phyloP scores from a whole-genome alignment of 2,113 vertebrate species.

The Centrocercus urophasianus region DNA sequence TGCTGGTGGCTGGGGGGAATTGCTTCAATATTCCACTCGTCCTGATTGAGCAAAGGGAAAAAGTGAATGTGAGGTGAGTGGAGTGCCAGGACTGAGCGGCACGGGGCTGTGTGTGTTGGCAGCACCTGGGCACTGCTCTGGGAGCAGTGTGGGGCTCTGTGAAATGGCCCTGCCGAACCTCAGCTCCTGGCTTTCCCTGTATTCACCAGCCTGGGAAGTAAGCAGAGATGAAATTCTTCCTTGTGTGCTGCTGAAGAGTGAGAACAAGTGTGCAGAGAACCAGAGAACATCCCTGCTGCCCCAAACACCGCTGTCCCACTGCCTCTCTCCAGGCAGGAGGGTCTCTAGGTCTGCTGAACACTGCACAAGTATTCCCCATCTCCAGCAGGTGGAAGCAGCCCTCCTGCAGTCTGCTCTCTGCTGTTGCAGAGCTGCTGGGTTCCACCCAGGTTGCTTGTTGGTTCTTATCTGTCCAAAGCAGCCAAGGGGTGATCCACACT shows the following conservation, averaged over 20 bases:
- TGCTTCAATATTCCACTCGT: not conserved
- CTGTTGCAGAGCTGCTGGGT: not conserved
- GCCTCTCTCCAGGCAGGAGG: not conserved
- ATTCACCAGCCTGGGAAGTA: not conserved
- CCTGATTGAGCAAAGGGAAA: not conserved
- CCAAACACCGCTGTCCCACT: not conserved
- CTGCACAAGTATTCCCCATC: not conserved
- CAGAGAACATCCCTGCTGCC: not conserved
- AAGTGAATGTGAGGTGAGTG: not conserved
- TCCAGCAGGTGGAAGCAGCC: not conserved
- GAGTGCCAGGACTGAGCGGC: not conserved
- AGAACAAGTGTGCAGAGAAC: rapidly evolving
- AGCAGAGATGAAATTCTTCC: not conserved
- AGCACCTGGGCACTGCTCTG: not conserved
- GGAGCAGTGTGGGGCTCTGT: not conserved
- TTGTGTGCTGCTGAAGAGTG: not conserved
- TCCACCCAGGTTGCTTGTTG: not conserved
- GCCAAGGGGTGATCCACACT: not conserved
- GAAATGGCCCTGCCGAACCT: not conserved
- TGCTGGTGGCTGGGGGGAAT: not conserved
- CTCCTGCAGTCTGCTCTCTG: not conserved
- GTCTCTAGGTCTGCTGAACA: not conserved
- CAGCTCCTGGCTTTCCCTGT: not conserved
- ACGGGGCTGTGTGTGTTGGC: not conserved
- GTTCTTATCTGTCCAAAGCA: not conserved